A percentile compares a stretch with the other conserved stretches of the same genome.
Conservation (phyloP, 1,140 invertebrate genomes). For the Camponotus floridanus region DNA sequence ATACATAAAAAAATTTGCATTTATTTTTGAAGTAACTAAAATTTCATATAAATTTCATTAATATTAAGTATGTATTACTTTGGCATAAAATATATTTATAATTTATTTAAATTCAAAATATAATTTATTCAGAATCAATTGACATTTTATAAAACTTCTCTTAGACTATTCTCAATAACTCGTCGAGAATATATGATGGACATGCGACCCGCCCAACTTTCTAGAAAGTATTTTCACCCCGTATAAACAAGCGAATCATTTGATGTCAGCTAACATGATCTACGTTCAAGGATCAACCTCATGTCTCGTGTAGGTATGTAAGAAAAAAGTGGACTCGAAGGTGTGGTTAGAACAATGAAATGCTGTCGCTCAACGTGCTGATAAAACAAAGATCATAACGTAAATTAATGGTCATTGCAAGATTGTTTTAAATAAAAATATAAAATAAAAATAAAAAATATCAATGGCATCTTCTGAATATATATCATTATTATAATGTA, state of each 20-base stretch:
- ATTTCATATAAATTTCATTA: not conserved
- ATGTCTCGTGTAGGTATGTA: slow-evolving; percentile 12
- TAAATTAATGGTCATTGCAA: slow-evolving; percentile 1
- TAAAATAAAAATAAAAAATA: not conserved
- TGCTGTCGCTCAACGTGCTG: slow-evolving; percentile 62
- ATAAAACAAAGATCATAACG: slow-evolving; percentile 55
- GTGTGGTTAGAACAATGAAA: slow-evolving; percentile 73
- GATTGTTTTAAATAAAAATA: not conserved
- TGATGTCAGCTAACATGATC: slow-evolving; percentile 18
- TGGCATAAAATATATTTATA: not conserved
- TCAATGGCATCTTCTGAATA: not conserved
- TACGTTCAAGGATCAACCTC: slow-evolving; percentile 24
- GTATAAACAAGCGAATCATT: not conserved
- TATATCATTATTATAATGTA: not conserved
- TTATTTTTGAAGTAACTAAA: not conserved
- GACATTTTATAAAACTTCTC: not conserved
- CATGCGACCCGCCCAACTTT: slow-evolving; percentile 19
- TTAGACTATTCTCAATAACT: not conserved
- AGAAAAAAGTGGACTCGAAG: slow-evolving; percentile 38
- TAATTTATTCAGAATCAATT: not conserved
- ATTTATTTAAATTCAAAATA: no score
- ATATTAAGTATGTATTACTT: not conserved
- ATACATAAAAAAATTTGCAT: not conserved
- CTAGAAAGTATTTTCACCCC: slow-evolving; percentile 26
- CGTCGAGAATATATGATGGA: slow-evolving; percentile 32